These are phyloP conservation scores for Battus philenor DNA, from an alignment of 1,140 invertebrate genomes.

Conservation along the genomic window DNA sequence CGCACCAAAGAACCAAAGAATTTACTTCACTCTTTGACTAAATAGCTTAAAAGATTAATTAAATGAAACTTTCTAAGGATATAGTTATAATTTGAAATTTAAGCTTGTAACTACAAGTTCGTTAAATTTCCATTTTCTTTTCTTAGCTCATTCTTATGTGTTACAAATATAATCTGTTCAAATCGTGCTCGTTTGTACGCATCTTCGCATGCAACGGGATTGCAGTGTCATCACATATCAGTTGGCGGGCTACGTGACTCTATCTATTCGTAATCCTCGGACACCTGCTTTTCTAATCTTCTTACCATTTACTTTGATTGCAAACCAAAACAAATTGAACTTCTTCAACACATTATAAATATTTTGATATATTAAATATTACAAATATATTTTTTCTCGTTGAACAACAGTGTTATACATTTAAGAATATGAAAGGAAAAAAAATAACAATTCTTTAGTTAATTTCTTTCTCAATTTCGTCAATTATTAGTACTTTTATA, in stretches of 20 bases:
- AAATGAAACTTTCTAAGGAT: slow-evolving; percentile 32
- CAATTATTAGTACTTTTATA: too few relatives aligned
- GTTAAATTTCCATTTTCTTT: too few relatives aligned
- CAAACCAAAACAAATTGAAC: slow-evolving; percentile 13
- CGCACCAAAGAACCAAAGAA: slow-evolving; percentile 54
- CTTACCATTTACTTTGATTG: slow-evolving; percentile 26
- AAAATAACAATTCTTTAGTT: too few relatives aligned
- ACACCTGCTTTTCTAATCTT: slow-evolving; percentile 67
- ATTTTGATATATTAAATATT: too few relatives aligned
- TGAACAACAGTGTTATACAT: too few relatives aligned
- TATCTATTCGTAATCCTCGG: slow-evolving; percentile 58
- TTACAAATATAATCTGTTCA: slow-evolving; percentile 25
- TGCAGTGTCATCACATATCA: slow-evolving; percentile 68
- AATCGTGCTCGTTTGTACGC: slow-evolving; percentile 41
- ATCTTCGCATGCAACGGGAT: slow-evolving; percentile 43
- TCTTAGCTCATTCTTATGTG: too few relatives aligned
- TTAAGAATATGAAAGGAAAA: too few relatives aligned
- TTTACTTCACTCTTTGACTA: slow-evolving; percentile 65
- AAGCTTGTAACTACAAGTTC: not conserved
- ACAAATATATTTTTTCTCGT: too few relatives aligned
- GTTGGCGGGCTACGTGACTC: slow-evolving; percentile 55
- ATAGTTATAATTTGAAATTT: slow-evolving; percentile 36
- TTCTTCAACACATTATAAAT: too few relatives aligned
- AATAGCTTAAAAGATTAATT: slow-evolving; percentile 69
- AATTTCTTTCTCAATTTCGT: too few relatives aligned